A percentile compares a stretch with the other conserved stretches of the same genome.
Evolutionary conservation across 2,797 vertebrate species (phyloP).

Genomic region (Malurus leucopterus): DNA sequence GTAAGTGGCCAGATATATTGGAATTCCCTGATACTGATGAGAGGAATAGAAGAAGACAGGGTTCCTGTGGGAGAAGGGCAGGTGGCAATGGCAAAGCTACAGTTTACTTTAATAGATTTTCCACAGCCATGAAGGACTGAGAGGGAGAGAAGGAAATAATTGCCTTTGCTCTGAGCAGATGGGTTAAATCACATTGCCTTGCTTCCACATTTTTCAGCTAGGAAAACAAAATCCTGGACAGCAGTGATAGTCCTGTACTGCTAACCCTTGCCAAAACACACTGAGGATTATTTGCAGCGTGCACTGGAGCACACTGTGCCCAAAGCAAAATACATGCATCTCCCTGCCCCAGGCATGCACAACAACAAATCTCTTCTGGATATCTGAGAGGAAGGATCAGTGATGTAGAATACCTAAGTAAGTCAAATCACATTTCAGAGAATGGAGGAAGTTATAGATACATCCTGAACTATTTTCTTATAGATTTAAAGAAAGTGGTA

Average conservation of each 20-base stretch:
- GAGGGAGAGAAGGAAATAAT: background rate
- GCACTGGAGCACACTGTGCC: background rate
- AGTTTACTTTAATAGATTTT: background rate
- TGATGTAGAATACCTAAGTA: background rate
- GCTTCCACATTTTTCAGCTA: background rate
- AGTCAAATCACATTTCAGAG: background rate
- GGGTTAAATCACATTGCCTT: background rate
- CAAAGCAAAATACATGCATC: background rate
- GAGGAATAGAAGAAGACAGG: background rate
- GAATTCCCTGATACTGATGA: background rate
- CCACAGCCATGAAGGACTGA: background rate
- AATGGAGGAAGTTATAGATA: background rate
- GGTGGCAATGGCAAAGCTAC: background rate
- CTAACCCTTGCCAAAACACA: background rate
- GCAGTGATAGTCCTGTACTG: background rate
- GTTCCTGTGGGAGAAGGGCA: background rate
- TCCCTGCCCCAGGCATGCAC: background rate
- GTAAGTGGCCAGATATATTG: background rate
- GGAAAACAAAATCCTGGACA: background rate
- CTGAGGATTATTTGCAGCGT: background rate
- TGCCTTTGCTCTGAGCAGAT: background rate
- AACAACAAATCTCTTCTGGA: background rate
- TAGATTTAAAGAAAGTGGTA: background rate
- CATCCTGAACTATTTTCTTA: background rate
- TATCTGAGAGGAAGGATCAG: background rate